These are phyloP conservation scores for Pteromalus puparum DNA, from an alignment of 1,140 invertebrate genomes.

Conservation along the genomic window DNA sequence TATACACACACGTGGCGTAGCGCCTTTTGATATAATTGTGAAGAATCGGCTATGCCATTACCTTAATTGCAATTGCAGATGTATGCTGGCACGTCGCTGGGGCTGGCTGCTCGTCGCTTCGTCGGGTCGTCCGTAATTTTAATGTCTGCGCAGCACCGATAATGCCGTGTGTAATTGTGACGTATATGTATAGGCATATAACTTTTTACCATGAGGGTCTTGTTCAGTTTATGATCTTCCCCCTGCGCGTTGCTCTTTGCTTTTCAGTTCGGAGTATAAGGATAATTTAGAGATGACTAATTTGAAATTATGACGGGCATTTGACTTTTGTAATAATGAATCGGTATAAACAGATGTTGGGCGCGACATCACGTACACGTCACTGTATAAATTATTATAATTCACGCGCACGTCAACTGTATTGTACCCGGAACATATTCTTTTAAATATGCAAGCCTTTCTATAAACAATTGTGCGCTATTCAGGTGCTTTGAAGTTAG, in stretches of 20 bases:
- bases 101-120: not conserved
- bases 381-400: too few species aligned
- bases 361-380: too few species aligned
- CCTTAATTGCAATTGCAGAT: conserved; percentile 31
- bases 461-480: too few species aligned
- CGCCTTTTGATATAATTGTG: conserved; percentile 42
- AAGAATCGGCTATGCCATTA: conserved; percentile 39
- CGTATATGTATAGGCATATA: not conserved
- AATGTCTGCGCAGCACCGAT: not conserved
- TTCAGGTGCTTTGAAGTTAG: too few species aligned
- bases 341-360: not conserved
- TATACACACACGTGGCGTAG: not conserved
- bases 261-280: not conserved
- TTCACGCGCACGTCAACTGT: too few species aligned
- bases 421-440: too few species aligned
- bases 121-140: not conserved
- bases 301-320: not conserved
- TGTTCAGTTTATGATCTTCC: not conserved
- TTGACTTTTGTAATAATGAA: not conserved
- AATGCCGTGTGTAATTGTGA: not conserved
- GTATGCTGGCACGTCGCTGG: not conserved
- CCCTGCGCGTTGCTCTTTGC: not conserved
- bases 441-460: too few species aligned
- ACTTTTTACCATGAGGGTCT: not conserved
- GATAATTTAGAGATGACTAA: not conserved